These are phyloP conservation scores for Myotis vivesi DNA, from an alignment of 2,797 vertebrate species.

Conservation along the genomic window DNA sequence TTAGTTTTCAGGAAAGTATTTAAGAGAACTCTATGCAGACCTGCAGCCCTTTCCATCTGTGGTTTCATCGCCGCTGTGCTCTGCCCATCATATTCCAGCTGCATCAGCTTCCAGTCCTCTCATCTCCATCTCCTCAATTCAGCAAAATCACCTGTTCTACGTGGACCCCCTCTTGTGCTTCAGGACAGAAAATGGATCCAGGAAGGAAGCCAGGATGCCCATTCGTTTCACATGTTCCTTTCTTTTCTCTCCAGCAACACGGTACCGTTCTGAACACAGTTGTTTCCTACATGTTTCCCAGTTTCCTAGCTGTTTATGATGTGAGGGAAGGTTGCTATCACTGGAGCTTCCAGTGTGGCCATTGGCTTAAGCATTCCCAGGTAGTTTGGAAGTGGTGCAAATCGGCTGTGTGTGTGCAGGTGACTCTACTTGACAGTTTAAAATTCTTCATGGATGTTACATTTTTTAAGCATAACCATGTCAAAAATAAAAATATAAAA, in stretches of 20 bases:
- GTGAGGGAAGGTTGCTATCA: background rate
- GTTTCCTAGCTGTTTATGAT: constrained; percentile 24
- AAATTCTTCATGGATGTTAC: constrained; percentile 46
- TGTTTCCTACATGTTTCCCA: constrained; percentile 26
- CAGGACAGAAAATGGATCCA: background rate
- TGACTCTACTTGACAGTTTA: constrained; percentile 40
- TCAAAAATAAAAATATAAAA: constrained; percentile 54
- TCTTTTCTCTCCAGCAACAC: constrained; percentile 1
- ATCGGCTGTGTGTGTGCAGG: constrained; percentile 19
- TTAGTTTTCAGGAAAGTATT: background rate
- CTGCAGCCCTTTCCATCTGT: background rate
- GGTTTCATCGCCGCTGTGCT: background rate
- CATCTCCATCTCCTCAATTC: background rate
- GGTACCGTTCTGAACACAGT: background rate
- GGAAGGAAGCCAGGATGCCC: background rate
- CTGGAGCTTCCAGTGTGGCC: constrained; percentile 36
- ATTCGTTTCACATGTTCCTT: background rate
- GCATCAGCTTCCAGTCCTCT: background rate
- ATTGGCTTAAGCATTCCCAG: constrained; percentile 6
- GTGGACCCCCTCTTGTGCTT: too few species aligned
- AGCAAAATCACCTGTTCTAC: background rate
- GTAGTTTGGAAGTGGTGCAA: background rate
- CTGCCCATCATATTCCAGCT: background rate
- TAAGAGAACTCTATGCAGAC: background rate
- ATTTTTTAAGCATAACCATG: constrained; percentile 18